A percentile compares a stretch with the other conserved stretches of the same genome.
Conservation (phyloP, 2,888 invertebrate genomes). For the Magallana nippona region DNA sequence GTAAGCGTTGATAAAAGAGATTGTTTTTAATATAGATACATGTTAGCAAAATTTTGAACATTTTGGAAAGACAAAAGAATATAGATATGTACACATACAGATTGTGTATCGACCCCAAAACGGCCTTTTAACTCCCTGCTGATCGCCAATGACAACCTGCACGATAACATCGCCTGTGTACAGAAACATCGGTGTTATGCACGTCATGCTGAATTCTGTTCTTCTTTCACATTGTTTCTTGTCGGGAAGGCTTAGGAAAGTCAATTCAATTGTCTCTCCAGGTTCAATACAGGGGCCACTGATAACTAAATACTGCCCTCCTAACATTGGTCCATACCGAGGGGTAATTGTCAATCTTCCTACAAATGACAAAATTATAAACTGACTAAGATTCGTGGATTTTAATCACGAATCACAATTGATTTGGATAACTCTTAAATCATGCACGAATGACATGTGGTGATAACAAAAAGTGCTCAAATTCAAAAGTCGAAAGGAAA, state of each 20-base stretch:
- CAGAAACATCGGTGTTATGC: conserved; percentile 41
- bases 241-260: not conserved
- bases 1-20: too few species aligned
- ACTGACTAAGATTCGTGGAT: not conserved
- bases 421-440: not conserved
- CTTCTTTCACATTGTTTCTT: conserved; percentile 7
- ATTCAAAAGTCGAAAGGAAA: too few species aligned
- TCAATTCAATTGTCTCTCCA: not conserved
- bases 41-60: too few species aligned
- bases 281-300: conserved; percentile 41
- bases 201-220: conserved; percentile 4
- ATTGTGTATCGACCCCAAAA: conserved; percentile 1
- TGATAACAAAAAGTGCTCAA: too few species aligned
- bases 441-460: too few species aligned
- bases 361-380: not conserved
- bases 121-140: not conserved
- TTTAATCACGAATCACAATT: not conserved
- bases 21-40: too few species aligned
- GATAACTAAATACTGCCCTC: conserved; percentile 36
- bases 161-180: conserved; percentile 29
- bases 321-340: conserved; percentile 40
- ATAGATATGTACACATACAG: not conserved
- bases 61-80: too few species aligned
- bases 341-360: conserved; percentile 41
- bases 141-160: not conserved